phyloP scores from a whole-genome alignment of 2,888 invertebrate genomes.

The Megaustenia siamemsis region DNA sequence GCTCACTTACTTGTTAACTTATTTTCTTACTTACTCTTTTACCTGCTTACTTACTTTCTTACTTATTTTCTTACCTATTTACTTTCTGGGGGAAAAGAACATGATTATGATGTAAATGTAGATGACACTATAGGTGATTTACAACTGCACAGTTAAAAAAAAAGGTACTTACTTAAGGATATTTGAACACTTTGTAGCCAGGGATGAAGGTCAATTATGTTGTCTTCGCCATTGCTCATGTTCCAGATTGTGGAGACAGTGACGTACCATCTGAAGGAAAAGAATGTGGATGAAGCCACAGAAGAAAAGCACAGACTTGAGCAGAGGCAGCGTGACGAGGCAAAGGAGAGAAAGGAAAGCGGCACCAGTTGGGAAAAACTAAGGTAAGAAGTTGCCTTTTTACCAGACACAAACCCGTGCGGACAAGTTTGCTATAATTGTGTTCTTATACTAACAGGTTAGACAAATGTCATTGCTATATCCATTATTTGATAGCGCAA shows the following conservation, averaged over 20 bases:
- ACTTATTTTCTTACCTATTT: background rate
- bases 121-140: background rate
- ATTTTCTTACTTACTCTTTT: too few relatives aligned
- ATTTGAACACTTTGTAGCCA: too few relatives aligned
- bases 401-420: too few relatives aligned
- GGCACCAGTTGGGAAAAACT: conserved; percentile 89
- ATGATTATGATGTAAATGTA: background rate
- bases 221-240: background rate
- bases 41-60: too few relatives aligned
- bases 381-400: conserved; percentile 82
- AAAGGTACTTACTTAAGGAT: too few relatives aligned
- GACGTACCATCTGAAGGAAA: conserved; percentile 92
- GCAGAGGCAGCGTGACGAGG: conserved; percentile 96
- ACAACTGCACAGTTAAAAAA: too few relatives aligned
- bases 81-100: background rate
- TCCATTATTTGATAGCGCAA: too few relatives aligned
- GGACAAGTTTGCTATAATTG: too few relatives aligned
- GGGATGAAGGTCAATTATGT: too few relatives aligned
- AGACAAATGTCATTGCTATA: too few relatives aligned
- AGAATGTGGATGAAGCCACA: conserved; percentile 95
- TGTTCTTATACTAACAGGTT: too few relatives aligned
- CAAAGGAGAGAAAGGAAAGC: conserved; percentile 88
- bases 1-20: too few relatives aligned
- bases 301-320: conserved; percentile 93
- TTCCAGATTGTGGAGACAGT: conserved; percentile 96